These are phyloP conservation scores for Sus cebifrons DNA, from an alignment of 2,797 vertebrate genomes.

Conservation along the genomic window DNA sequence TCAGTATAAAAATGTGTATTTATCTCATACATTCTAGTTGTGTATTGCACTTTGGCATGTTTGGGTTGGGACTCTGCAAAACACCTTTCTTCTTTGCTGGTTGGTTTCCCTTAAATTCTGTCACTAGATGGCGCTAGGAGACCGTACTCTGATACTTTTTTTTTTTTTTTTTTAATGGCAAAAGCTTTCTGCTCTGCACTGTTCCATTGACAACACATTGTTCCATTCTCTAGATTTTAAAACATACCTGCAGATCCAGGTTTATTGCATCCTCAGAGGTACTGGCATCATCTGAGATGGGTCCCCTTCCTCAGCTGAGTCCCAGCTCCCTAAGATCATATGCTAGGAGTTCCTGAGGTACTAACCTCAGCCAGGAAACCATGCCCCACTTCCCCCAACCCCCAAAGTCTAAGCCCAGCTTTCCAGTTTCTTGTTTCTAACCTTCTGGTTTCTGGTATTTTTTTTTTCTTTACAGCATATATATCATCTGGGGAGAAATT, in stretches of 20 bases:
- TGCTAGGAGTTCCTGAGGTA: too few species aligned
- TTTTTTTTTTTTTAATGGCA: not conserved
- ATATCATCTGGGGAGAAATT: not conserved
- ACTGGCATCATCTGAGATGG: not conserved
- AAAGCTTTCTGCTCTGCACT: not conserved
- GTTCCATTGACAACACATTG: not conserved
- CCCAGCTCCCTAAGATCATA: too few species aligned
- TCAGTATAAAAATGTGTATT: not conserved
- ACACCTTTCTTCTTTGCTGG: not conserved
- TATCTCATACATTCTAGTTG: not conserved
- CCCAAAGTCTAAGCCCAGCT: too few species aligned
- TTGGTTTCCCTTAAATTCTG: not conserved
- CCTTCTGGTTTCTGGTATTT: too few species aligned
- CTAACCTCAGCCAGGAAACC: too few species aligned
- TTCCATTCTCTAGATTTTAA: not conserved
- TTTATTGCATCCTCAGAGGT: not conserved
- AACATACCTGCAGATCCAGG: not conserved
- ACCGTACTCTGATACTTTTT: not conserved
- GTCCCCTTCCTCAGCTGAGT: too few species aligned
- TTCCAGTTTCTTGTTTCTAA: too few species aligned
- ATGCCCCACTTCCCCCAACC: too few species aligned
- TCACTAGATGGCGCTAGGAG: not conserved
- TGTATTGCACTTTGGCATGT: not conserved
- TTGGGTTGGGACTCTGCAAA: not conserved
- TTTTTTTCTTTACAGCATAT: not conserved